Base-by-base conservation (phyloP, 2,888 invertebrate genomes). In the Coelinius sp. region DNA sequence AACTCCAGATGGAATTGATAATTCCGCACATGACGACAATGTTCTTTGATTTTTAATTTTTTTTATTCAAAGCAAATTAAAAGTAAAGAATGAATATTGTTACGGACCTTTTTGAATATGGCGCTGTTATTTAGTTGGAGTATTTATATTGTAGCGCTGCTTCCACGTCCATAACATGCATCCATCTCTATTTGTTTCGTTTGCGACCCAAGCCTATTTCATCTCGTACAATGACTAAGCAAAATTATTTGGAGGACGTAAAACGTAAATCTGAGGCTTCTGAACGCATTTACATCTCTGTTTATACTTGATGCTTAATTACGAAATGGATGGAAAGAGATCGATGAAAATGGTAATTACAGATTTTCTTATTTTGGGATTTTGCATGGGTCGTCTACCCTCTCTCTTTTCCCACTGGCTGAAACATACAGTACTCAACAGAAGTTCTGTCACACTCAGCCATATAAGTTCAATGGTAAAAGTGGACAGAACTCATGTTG, bases 171-270 rank as follows among this genome's bases (percentile, higher is more conserved):
- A n/a, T n/a, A n/a, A n/a, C n/a, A n/a, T n/a, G n/a, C n/a, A n/a
- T n/a, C n/a, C n/a, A n/a, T n/a, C n/a, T n/a, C n/a, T n/a, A n/a
- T n/a, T n/a, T n/a, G n/a, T n/a, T n/a, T n/a, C n/a, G n/a, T n/a
- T n/a, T n/a, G n/a, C n/a, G 12, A 12, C 25, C 12, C 31, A n/a
- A 59, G 31, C 59, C 59, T n/a, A 59, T 56, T 17, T 20, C 31
- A n/a, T 22, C n/a, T 14, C 46, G 27, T 24, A 83, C 75, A 72
- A 86, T 86, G 86, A 86, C 84, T 82, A 82, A 83, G 86, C 86
- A 81, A 80, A 81, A 82, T 84, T 77, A 71, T 77, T 70, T 74
- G 76, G 78, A 83, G 81, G 79, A 76, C 76, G 76, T 76, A 78
- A 83, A 83, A 81, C 79, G 73, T 74, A 76, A 73, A 71, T 74